A percentile compares a stretch with the other conserved stretches of the same genome.
Conservation (phyloP, 1,140 invertebrate genomes). For the Mylabris phalerata region DNA sequence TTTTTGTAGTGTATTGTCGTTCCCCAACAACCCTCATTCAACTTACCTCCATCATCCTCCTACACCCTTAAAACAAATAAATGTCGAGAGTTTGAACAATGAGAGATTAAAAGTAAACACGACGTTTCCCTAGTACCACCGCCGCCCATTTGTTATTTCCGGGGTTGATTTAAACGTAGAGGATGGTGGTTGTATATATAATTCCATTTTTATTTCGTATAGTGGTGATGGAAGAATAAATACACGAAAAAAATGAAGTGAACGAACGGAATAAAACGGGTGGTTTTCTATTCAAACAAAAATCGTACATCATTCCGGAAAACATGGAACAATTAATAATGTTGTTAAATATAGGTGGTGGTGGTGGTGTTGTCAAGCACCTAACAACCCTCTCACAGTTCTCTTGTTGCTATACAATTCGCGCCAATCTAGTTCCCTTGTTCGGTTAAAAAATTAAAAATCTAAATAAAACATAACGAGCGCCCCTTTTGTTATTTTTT, state of each 20-base stretch:
- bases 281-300: slow-evolving; percentile 30
- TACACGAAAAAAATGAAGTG: no score
- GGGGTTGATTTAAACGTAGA: slow-evolving; percentile 1
- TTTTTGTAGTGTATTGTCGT: slow-evolving; percentile 7
- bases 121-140: slow-evolving; percentile 8
- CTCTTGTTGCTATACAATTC: background rate
- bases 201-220: slow-evolving; percentile 23
- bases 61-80: slow-evolving; percentile 30
- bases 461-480: slow-evolving; percentile 35
- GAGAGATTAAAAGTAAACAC: slow-evolving; percentile 39
- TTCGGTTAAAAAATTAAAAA: slow-evolving; percentile 32
- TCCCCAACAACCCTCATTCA: background rate
- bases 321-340: slow-evolving; percentile 35
- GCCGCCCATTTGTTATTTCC: background rate
- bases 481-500: slow-evolving; percentile 6
- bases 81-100: slow-evolving; percentile 35
- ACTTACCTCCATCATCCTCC: background rate
- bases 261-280: no score
- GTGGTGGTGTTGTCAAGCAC: slow-evolving; percentile 11
- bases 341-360: slow-evolving; percentile 31
- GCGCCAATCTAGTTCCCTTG: slow-evolving; percentile 15
- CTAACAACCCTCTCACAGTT: background rate
- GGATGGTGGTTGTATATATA: slow-evolving; percentile 17
- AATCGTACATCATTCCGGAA: slow-evolving; percentile 34
- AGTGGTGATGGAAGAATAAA: background rate